Conservation (phyloP, 2,797 vertebrate species). For the Mormyrus hasselquistii region DNA sequence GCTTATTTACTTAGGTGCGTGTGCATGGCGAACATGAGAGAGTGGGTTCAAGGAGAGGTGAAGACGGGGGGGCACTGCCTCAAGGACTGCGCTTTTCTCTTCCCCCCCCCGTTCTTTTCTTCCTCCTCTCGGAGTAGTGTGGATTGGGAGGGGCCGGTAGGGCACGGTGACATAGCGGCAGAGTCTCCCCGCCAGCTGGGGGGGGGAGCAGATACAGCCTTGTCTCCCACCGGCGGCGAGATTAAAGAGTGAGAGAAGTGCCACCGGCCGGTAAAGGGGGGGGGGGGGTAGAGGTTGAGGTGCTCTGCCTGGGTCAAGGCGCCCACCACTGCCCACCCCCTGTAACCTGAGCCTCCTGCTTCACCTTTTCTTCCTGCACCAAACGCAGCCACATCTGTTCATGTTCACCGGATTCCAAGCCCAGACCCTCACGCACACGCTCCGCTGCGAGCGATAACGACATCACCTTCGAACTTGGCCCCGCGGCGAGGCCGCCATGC, state of each 20-base stretch:
- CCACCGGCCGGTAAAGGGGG: not conserved
- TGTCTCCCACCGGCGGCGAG: constrained; percentile 53
- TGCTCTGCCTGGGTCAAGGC: constrained; percentile 65
- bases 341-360: constrained; percentile 27
- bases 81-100: constrained; percentile 7
- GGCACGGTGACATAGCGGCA: constrained; percentile 55
- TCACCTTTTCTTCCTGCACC: constrained; percentile 14
- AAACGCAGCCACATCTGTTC: constrained; percentile 13
- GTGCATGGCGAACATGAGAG: constrained; percentile 40
- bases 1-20: constrained; percentile 53
- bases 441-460: not conserved
- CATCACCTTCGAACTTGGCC: not conserved
- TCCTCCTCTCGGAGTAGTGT: not conserved
- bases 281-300: constrained; percentile 49
- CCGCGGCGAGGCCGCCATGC: not conserved
- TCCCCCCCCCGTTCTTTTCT: not conserved
- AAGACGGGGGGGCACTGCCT: constrained; percentile 23
- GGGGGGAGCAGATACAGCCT: constrained; percentile 44
- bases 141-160: constrained; percentile 31
- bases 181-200: constrained; percentile 38
- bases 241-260: constrained; percentile 23
- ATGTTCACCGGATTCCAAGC: not conserved
- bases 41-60: constrained; percentile 55
- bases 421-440: not conserved
- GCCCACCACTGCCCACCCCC: constrained; percentile 42